Evolutionary conservation across 2,888 invertebrate species (phyloP), one percentile per base, ranked within the genome.

Genomic region (Sphecodes monilicornis): DNA sequence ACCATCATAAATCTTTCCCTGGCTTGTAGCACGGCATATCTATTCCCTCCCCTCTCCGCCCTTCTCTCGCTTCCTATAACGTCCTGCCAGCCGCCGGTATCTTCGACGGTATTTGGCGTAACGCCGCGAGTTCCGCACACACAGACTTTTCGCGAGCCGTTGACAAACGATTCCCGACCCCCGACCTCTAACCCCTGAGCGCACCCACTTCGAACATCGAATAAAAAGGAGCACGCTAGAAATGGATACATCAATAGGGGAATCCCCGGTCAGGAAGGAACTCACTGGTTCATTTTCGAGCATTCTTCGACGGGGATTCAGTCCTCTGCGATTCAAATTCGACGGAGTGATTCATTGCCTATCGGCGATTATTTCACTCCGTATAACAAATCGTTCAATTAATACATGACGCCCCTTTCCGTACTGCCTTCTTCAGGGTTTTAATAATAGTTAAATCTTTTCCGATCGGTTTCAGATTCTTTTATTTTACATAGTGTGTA

Each of bases 1-100:
- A 82, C 86, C 85, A 87, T 91, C 90, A 90, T 91, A 89, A 89
- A 88, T 88, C 89, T 88, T 88, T 78, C 79, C 86, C 82, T 88
- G 82, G 83, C 88, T 87, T 72, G 78, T 74, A 80, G 57, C 57
- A 22, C 70, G 60, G 76, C 81, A 76, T 90, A 89, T 90, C 90
- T 89, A 90, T 85, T 84, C 87, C 81, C 79, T 77, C 80, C 81
- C 82, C 69, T 46, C 11, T 74, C 69, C 54, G 18, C 66, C 72
- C 77, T 29, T 76, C 85, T n/a, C 76, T 64, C 72, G 80, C 22
- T 78, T 41, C 70, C 89, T 76, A 54, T 82, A 85, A 79, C 81
- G 50, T 82, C 74, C 60, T 72, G 16, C 84, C 57, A 75, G n/a
- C 43, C 73, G 32, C 57, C 73, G 39, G 69, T 70, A 79, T 78